phyloP scores from a whole-genome alignment of 2,113 vertebrate species.

The Stictonetta naevosa region DNA sequence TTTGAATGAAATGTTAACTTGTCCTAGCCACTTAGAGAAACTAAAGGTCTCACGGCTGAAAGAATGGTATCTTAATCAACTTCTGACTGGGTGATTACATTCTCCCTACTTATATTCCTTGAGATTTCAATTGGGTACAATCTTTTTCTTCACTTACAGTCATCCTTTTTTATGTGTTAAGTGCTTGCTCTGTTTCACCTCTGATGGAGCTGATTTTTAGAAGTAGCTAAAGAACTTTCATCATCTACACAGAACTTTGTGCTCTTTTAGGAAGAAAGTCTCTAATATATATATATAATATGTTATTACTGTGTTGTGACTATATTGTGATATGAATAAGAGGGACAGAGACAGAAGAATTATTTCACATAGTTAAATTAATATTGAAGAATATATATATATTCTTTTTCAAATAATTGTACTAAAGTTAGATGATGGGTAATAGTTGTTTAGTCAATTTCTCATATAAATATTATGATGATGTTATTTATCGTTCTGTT shows the following conservation, averaged over 20 bases:
- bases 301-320: not conserved
- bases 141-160: constrained; percentile 12
- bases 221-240: not conserved
- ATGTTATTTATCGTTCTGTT: not conserved
- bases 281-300: not conserved
- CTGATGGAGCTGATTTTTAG: constrained; percentile 17
- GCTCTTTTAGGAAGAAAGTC: not conserved
- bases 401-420: not conserved
- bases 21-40: not conserved
- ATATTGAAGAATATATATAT: not conserved
- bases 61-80: not conserved
- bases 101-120: not conserved
- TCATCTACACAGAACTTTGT: not conserved
- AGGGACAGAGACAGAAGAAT: not conserved
- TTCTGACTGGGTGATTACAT: not conserved
- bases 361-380: not conserved
- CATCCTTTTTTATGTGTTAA: not conserved
- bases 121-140: constrained; percentile 18
- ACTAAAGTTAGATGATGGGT: not conserved
- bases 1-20: not conserved
- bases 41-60: not conserved
- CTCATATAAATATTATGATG: not conserved
- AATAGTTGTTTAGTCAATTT: not conserved
- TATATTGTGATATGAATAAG: not conserved
- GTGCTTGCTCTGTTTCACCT: constrained; percentile 16